These are phyloP conservation scores for Brachionus asplanchnoidis DNA, from an alignment of 1,140 invertebrate species.

Conservation along the genomic window DNA sequence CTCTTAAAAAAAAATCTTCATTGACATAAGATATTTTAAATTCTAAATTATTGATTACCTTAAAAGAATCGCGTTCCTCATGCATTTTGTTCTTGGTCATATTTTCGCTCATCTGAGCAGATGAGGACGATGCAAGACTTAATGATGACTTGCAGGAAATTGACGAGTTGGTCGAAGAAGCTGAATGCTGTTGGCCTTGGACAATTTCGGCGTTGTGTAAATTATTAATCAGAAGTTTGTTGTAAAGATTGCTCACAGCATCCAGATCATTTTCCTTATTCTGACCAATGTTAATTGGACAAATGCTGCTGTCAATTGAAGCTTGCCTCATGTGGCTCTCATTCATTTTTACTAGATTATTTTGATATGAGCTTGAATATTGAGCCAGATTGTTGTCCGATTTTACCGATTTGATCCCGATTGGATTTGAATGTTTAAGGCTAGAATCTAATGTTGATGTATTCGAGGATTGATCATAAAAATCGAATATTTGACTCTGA, in stretches of 20 bases:
- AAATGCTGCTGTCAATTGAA: background rate
- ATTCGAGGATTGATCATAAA: conserved; percentile 12
- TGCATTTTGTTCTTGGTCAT: background rate
- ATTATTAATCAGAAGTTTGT: conserved; percentile 32
- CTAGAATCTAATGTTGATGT: background rate
- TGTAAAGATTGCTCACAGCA: conserved; percentile 13
- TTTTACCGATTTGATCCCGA: background rate
- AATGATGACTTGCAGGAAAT: background rate
- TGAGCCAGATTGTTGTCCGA: conserved; percentile 5
- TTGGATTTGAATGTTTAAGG: background rate
- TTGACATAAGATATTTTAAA: background rate
- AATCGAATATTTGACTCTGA: conserved; percentile 21
- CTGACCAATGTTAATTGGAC: background rate
- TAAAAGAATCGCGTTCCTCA: background rate
- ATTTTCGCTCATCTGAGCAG: background rate
- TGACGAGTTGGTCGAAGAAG: background rate
- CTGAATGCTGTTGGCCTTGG: conserved; percentile 15
- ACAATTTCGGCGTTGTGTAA: background rate
- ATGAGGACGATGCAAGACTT: background rate
- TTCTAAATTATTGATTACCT: background rate
- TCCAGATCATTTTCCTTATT: conserved; percentile 37
- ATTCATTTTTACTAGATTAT: conserved; percentile 5
- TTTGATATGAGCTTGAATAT: conserved; percentile 15
- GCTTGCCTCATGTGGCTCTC: background rate
- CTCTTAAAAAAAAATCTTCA: background rate